Percentiles rank a stretch among this genome's conserved stretches.
Conservation (phyloP, 2,888 invertebrate genomes). For the Globia sparganii region DNA sequence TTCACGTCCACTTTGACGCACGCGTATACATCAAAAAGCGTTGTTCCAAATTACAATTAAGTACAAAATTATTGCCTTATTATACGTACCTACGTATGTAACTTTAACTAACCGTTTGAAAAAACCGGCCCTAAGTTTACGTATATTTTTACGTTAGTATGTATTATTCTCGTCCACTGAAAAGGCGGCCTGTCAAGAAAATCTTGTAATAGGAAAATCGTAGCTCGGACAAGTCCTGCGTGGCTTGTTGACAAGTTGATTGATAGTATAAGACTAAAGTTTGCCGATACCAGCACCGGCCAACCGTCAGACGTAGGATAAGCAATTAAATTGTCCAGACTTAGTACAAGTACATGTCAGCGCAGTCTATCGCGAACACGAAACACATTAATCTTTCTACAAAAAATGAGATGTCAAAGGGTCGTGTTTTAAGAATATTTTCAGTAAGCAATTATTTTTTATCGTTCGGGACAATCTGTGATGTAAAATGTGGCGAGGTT, state of each 20-base stretch:
- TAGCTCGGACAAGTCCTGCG: constrained; percentile 43
- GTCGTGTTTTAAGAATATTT: constrained; percentile 40
- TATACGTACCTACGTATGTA: too few relatives aligned
- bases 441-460: constrained; percentile 45
- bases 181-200: constrained; percentile 20
- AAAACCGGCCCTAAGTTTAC: background rate
- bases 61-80: too few relatives aligned
- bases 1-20: too few relatives aligned
- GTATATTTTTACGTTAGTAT: constrained; percentile 4
- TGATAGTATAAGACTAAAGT: constrained; percentile 61
- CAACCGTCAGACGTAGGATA: constrained; percentile 43
- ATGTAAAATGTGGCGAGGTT: constrained; percentile 13
- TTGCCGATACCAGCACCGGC: constrained; percentile 33
- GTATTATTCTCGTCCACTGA: background rate
- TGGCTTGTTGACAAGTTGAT: constrained; percentile 62
- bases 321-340: constrained; percentile 63
- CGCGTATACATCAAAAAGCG: too few relatives aligned
- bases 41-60: too few relatives aligned
- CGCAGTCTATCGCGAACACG: constrained; percentile 20
- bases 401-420: constrained; percentile 58
- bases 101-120: too few relatives aligned
- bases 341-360: constrained; percentile 32
- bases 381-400: constrained; percentile 56
- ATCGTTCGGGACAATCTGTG: constrained; percentile 32
- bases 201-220: constrained; percentile 45